Conservation (phyloP, 2,797 vertebrate species). For the Limnodromus scolopaceus region DNA sequence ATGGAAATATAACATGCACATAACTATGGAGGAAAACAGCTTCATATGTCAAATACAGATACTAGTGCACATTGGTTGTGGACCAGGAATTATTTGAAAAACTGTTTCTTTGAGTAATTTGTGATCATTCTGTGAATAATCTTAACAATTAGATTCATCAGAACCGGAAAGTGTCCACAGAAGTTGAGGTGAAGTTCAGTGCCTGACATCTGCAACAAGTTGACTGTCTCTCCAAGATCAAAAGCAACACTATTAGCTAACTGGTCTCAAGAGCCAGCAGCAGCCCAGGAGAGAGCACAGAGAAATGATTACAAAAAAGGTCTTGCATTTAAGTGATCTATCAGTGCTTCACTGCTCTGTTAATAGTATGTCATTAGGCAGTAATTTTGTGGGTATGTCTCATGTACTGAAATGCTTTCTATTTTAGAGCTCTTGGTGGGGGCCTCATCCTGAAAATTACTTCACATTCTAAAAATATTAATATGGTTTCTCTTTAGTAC, state of each 20-base stretch:
- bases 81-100: not conserved
- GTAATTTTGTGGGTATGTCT: not conserved
- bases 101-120: not conserved
- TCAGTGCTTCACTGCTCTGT: not conserved
- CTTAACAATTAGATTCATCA: not conserved
- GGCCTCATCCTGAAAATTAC: not conserved
- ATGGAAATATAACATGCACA: not conserved
- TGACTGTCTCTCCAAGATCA: not conserved
- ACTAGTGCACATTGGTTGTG: not conserved
- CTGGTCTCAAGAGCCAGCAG: not conserved
- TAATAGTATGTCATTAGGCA: not conserved
- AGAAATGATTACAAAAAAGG: not conserved
- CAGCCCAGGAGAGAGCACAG: not conserved
- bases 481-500: not conserved
- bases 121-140: not conserved
- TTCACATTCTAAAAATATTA: not conserved
- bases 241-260: not conserved
- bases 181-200: not conserved
- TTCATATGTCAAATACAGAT: not conserved
- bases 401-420: not conserved
- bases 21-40: not conserved
- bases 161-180: not conserved
- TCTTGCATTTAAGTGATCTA: not conserved
- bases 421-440: not conserved
- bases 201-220: not conserved